These are phyloP conservation scores for Prionailurus bengalensis DNA, from an alignment of 2,113 vertebrate genomes.

Conservation along the genomic window DNA sequence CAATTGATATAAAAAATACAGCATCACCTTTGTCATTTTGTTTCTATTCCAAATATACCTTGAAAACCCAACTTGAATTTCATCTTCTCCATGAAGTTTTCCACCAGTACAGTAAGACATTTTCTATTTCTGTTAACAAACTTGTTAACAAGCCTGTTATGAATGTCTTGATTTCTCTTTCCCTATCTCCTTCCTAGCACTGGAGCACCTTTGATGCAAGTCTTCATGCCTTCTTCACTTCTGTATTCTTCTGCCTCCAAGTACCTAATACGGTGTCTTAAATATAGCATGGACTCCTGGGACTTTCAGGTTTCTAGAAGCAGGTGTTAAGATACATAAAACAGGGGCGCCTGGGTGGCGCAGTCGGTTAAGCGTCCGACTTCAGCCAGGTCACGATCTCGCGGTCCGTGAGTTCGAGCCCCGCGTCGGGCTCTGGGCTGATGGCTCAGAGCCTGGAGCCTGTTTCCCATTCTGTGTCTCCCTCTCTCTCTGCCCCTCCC, in stretches of 20 bases:
- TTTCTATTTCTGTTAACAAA: not conserved
- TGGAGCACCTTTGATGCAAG: not conserved
- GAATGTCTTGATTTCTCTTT: not conserved
- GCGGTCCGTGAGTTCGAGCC: too few species aligned
- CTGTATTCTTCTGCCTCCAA: not conserved
- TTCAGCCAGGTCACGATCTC: too few species aligned
- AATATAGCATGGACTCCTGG: not conserved
- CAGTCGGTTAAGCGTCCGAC: too few species aligned
- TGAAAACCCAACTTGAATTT: not conserved
- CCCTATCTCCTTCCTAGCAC: not conserved
- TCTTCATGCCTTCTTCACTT: not conserved
- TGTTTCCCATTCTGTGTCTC: too few species aligned
- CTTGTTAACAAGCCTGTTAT: not conserved
- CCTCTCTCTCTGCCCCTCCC: too few species aligned
- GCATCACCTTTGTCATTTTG: not conserved
- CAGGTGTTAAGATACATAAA: not conserved
- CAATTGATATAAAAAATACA: not conserved
- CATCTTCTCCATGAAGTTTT: not conserved
- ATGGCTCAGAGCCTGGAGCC: too few species aligned
- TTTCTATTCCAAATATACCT: not conserved
- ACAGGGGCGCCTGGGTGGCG: not conserved
- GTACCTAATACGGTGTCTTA: not conserved
- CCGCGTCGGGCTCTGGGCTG: too few species aligned
- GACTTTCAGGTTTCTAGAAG: not conserved
- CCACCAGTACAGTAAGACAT: not conserved